Conservation (phyloP, 92 coral and sea anemone species). For the Bergia puertoricense region DNA sequence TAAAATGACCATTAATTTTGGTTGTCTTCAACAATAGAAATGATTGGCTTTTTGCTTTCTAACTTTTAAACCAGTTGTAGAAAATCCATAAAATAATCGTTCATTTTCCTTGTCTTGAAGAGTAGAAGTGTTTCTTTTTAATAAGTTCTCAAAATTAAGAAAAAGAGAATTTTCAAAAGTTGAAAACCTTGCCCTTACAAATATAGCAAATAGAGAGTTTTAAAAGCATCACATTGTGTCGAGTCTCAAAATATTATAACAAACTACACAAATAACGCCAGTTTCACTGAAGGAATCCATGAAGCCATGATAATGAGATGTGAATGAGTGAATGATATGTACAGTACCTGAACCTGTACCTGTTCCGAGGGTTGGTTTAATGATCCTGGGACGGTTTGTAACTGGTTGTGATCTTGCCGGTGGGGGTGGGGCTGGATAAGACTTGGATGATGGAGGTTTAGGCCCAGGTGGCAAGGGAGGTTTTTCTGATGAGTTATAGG, state of each 20-base stretch:
- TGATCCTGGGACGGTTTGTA: constrained; percentile 32
- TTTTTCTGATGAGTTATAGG: constrained; percentile 39
- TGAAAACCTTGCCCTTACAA: too few relatives aligned
- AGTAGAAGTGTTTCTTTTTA: too few relatives aligned
- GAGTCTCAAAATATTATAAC: neutral
- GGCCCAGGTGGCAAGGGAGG: constrained; percentile 30
- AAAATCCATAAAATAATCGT: too few relatives aligned
- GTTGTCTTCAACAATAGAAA: too few relatives aligned
- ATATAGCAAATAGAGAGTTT: too few relatives aligned
- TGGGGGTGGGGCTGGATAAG: constrained; percentile 43
- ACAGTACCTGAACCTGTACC: constrained; percentile 49
- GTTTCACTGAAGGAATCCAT: neutral
- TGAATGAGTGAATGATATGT: neutral
- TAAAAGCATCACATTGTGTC: neutral
- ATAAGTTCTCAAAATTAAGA: too few relatives aligned
- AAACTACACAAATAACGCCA: neutral
- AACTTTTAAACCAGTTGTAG: too few relatives aligned
- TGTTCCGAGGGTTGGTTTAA: constrained; percentile 14
- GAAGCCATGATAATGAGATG: neutral
- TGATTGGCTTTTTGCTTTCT: too few relatives aligned
- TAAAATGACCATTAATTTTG: too few relatives aligned
- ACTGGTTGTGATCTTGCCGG: constrained; percentile 7
- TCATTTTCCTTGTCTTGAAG: too few relatives aligned
- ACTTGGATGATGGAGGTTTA: constrained; percentile 44
- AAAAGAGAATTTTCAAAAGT: too few relatives aligned